These are phyloP conservation scores for Sandelia bainsii DNA, from an alignment of 2,797 vertebrate genomes.

Conservation along the genomic window DNA sequence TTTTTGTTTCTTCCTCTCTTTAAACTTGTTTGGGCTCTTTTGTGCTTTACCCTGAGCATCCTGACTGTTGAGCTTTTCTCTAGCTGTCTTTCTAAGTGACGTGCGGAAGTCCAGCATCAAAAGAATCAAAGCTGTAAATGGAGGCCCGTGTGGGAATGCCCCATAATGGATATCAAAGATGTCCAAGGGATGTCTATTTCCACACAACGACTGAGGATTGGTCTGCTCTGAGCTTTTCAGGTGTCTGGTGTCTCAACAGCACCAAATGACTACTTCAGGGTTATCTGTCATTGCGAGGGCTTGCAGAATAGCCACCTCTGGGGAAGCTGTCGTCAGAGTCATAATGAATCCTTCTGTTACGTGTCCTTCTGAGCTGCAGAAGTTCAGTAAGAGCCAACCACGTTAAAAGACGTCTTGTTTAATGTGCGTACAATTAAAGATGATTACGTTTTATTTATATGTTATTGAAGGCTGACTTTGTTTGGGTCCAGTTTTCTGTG, in stretches of 20 bases:
- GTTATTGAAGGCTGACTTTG: background rate
- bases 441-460: background rate
- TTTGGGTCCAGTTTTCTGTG: background rate
- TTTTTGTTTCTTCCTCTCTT: background rate
- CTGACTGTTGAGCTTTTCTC: constrained; percentile 42
- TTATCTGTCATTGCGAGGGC: constrained; percentile 25
- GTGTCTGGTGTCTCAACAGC: constrained; percentile 37
- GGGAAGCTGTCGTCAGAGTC: constrained; percentile 25
- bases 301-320: constrained; percentile 14
- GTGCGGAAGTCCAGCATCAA: constrained; percentile 18
- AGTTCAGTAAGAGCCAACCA: constrained; percentile 14
- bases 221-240: constrained; percentile 38
- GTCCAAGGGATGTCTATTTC: constrained; percentile 50
- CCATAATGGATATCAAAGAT: constrained; percentile 64
- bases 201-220: constrained; percentile 41
- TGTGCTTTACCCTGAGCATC: constrained; percentile 25
- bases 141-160: constrained; percentile 45
- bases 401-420: constrained; percentile 8
- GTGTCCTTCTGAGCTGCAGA: constrained; percentile 7
- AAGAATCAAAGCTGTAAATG: constrained; percentile 56
- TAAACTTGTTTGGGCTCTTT: background rate
- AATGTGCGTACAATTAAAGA: background rate
- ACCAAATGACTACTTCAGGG: constrained; percentile 40
- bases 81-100: constrained; percentile 45
- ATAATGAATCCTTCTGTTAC: constrained; percentile 39